Evolutionary conservation across 2,888 invertebrate species (phyloP).

Genomic region (Cheilosia pagana): DNA sequence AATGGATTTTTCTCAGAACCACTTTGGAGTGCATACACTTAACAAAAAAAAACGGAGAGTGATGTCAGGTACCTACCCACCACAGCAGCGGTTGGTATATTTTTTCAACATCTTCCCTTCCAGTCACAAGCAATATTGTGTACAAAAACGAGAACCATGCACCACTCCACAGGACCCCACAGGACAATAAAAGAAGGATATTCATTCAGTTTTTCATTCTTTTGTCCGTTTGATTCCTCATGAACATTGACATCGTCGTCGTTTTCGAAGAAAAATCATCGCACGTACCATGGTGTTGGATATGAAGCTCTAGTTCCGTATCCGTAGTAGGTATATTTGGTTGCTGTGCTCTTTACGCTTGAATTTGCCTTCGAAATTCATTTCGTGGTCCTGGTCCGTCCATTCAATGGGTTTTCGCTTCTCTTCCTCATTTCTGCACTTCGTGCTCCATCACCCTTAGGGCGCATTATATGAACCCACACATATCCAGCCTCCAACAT

Average conservation of each 20-base stretch:
- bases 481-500: neutral
- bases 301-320: neutral
- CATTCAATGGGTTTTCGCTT: slow-evolving; percentile 40
- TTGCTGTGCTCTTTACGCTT: slow-evolving; percentile 36
- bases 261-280: slow-evolving; percentile 12
- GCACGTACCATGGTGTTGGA: neutral
- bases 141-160: neutral
- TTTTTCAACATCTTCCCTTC: slow-evolving; percentile 13
- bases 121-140: slow-evolving; percentile 21
- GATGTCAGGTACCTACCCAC: slow-evolving; percentile 5
- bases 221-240: slow-evolving; percentile 39
- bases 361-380: slow-evolving; percentile 66
- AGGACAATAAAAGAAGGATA: slow-evolving; percentile 49
- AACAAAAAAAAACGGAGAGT: neutral
- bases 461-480: slow-evolving; percentile 31
- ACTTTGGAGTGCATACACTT: slow-evolving; percentile 35
- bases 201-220: slow-evolving; percentile 52
- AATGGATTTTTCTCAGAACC: slow-evolving; percentile 12
- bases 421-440: slow-evolving; percentile 28
- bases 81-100: neutral
- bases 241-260: slow-evolving; percentile 35
- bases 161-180: neutral
- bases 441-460: slow-evolving; percentile 10
- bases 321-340: neutral
- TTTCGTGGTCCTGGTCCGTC: slow-evolving; percentile 56